Conservation (phyloP, 2,797 vertebrate genomes). For the Lacerta agilis region DNA sequence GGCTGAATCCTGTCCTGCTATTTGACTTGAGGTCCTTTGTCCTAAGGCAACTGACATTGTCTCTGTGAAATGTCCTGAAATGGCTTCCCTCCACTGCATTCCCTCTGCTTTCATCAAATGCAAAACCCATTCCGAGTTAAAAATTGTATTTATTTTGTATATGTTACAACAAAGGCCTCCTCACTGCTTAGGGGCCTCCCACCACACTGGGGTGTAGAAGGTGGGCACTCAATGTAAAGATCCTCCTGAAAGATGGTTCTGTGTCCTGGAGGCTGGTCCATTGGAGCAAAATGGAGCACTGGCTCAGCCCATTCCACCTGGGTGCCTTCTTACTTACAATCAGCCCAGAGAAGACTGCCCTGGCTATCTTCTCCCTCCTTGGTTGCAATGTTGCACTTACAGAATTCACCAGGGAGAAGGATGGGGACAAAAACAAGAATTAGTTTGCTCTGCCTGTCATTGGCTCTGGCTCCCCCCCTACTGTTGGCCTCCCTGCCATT, state of each 20-base stretch:
- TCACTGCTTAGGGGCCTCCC: not conserved
- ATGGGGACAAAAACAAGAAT: not conserved
- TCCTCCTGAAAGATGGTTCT: not conserved
- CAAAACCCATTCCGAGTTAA: not conserved
- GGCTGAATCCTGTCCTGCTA: slow-evolving; percentile 45
- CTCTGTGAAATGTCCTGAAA: not conserved
- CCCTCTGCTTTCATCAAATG: slow-evolving; percentile 36
- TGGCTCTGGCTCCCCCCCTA: too few species aligned
- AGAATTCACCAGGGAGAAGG: too few species aligned
- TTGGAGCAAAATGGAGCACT: too few species aligned
- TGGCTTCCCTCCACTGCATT: slow-evolving; percentile 29
- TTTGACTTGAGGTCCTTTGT: slow-evolving; percentile 23
- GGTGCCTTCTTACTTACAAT: too few species aligned
- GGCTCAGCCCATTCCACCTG: too few species aligned
- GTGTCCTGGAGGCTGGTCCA: too few species aligned
- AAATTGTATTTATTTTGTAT: not conserved
- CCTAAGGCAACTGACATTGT: slow-evolving; percentile 39
- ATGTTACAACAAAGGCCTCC: not conserved
- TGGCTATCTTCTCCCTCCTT: too few species aligned
- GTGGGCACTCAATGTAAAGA: not conserved
- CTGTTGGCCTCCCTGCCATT: too few species aligned
- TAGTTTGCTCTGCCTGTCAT: not conserved
- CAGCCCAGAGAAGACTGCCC: too few species aligned
- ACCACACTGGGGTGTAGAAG: not conserved
- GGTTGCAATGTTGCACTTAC: too few species aligned